phyloP scores from a whole-genome alignment of 2,797 vertebrate species.

The Takifugu rubripes region DNA sequence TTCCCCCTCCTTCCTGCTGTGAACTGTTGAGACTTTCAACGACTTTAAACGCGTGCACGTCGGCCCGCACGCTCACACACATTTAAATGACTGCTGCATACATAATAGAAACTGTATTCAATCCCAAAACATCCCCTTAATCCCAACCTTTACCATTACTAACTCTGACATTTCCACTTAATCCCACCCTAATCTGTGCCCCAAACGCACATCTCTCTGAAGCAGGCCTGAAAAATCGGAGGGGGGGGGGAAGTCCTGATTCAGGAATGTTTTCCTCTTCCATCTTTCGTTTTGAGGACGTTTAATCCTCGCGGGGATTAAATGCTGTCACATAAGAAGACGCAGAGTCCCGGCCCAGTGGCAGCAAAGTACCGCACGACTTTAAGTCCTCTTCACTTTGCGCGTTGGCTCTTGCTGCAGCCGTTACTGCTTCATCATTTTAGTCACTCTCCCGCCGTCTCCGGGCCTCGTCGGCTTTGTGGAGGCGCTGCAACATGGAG shows the following conservation, averaged over 20 bases:
- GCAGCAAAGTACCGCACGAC: slow-evolving; percentile 8
- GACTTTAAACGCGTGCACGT: slow-evolving; percentile 34
- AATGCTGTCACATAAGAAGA: slow-evolving; percentile 42
- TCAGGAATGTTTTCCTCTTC: slow-evolving; percentile 31
- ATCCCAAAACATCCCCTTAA: slow-evolving; percentile 21
- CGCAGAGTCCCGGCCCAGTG: slow-evolving; percentile 18
- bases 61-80: slow-evolving; percentile 14
- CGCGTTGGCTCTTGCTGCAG: slow-evolving; percentile 13
- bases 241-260: slow-evolving; percentile 12
- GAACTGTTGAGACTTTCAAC: slow-evolving; percentile 63
- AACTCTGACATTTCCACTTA: slow-evolving; percentile 52
- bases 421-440: slow-evolving; percentile 4
- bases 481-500: too few relatives aligned
- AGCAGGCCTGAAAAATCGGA: slow-evolving; percentile 16
- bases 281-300: slow-evolving; percentile 37
- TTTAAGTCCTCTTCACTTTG: slow-evolving; percentile 21
- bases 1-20: slow-evolving; percentile 20
- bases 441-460: background rate
- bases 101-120: slow-evolving; percentile 39
- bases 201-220: slow-evolving; percentile 26
- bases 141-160: slow-evolving; percentile 35
- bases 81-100: slow-evolving; percentile 34
- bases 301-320: slow-evolving; percentile 58
- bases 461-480: too few relatives aligned
- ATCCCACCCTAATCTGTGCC: slow-evolving; percentile 48